Evolutionary conservation across 1,140 invertebrate genomes (phyloP).

Genomic region (Hylaeus volcanicus): DNA sequence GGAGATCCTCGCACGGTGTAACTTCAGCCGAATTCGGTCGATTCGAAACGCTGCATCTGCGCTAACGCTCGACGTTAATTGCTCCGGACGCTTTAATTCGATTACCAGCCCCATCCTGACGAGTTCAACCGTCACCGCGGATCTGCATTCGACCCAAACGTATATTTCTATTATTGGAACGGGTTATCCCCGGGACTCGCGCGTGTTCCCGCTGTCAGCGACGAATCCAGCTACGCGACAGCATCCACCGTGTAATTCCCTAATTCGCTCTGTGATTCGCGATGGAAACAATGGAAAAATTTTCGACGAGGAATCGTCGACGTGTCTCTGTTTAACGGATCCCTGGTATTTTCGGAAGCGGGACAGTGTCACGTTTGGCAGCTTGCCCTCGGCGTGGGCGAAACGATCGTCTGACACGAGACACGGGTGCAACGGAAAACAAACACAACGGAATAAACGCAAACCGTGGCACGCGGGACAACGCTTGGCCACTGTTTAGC

Average conservation of each 20-base stretch:
- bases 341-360: neutral
- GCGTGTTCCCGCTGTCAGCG: neutral
- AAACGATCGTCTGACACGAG: neutral
- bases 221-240: neutral
- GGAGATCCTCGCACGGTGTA: neutral
- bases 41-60: slow-evolving; percentile 27
- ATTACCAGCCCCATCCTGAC: slow-evolving; percentile 27
- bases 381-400: neutral
- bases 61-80: slow-evolving; percentile 33
- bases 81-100: slow-evolving; percentile 51
- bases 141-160: neutral
- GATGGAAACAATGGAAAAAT: neutral
- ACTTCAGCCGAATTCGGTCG: slow-evolving; percentile 9
- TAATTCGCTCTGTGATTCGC: no score
- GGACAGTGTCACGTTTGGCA: slow-evolving; percentile 27
- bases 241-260: neutral
- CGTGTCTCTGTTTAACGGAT: neutral
- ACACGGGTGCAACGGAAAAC: neutral
- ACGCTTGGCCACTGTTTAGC: neutral
- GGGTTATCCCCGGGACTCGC: neutral
- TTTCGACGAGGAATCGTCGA: neutral
- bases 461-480: no score
- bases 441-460: neutral
- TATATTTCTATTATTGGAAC: slow-evolving; percentile 16
- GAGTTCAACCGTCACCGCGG: slow-evolving; percentile 30